Conservation (phyloP, 2,888 invertebrate genomes). For the Corbicula japonica region DNA sequence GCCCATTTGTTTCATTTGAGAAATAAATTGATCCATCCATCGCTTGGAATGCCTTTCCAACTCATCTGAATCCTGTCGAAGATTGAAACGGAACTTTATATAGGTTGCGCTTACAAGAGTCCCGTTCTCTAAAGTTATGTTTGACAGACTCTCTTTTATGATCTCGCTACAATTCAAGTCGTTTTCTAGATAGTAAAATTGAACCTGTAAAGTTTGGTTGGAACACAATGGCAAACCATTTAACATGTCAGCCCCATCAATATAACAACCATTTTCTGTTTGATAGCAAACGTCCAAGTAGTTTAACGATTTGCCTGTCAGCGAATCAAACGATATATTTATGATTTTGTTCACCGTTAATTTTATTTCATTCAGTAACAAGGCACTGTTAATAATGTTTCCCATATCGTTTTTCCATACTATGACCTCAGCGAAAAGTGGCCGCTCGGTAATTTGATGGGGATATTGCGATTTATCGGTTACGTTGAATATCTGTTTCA, state of each 20-base stretch:
- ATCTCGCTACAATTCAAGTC: no score
- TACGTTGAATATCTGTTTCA: conserved; percentile 21
- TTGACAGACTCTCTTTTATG: no score
- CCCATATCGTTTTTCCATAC: conserved; percentile 8
- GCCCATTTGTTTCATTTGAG: conserved; percentile 31
- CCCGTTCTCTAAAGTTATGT: not conserved
- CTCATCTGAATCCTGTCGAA: conserved; percentile 37
- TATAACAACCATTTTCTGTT: not conserved
- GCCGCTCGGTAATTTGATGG: conserved; percentile 25
- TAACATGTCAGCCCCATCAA: not conserved
- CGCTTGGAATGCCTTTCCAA: conserved; percentile 8
- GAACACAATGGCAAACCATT: not conserved
- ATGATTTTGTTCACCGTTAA: no score
- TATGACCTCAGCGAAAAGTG: conserved; percentile 44
- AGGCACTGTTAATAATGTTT: not conserved
- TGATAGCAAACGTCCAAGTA: not conserved
- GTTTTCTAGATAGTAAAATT: not conserved
- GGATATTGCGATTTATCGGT: conserved; percentile 3
- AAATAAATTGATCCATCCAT: conserved; percentile 40
- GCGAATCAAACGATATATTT: not conserved
- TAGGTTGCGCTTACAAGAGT: conserved; percentile 1
- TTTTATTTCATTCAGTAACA: not conserved
- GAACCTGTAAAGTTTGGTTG: not conserved
- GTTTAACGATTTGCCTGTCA: not conserved
- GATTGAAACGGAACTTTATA: conserved; percentile 37